Percentiles rank a stretch among this genome's conserved stretches.
These are phyloP conservation scores for Xanthorhoe spadicearia DNA, from an alignment of 2,888 invertebrate species.

Conservation along the genomic window DNA sequence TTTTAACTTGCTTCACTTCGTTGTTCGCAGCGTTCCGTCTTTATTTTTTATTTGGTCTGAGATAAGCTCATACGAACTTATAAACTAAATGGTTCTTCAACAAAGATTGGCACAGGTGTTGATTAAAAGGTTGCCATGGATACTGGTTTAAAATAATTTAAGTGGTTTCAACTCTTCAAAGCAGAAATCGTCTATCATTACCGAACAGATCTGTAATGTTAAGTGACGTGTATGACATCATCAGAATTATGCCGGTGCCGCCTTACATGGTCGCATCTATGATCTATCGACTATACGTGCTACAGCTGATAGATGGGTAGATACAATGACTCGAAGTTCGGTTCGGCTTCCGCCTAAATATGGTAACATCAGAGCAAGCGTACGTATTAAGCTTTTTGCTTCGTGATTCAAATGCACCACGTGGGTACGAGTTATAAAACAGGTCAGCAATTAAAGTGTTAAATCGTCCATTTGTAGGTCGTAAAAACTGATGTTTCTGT, in stretches of 20 bases:
- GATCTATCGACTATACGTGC: slow-evolving; percentile 69
- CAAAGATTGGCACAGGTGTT: background rate
- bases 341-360: slow-evolving; percentile 43
- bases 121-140: slow-evolving; percentile 1
- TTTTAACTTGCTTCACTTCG: too few species aligned
- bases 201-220: slow-evolving; percentile 55
- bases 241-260: slow-evolving; percentile 68
- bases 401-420: slow-evolving; percentile 39
- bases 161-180: slow-evolving; percentile 28
- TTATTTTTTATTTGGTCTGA: too few species aligned
- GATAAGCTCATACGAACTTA: too few species aligned
- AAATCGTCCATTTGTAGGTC: slow-evolving; percentile 32
- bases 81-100: too few species aligned
- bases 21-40: too few species aligned
- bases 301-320: slow-evolving; percentile 68
- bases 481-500: slow-evolving; percentile 31
- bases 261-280: slow-evolving; percentile 80
- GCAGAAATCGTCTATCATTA: slow-evolving; percentile 46
- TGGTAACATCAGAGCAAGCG: slow-evolving; percentile 37
- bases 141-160: slow-evolving; percentile 14
- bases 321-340: slow-evolving; percentile 39
- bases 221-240: slow-evolving; percentile 75
- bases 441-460: slow-evolving; percentile 32
- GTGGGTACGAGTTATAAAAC: slow-evolving; percentile 29
- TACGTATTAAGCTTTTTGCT: slow-evolving; percentile 32